Evolutionary conservation across 2,888 invertebrate genomes (phyloP).

Genomic region (Adela reaumurella): DNA sequence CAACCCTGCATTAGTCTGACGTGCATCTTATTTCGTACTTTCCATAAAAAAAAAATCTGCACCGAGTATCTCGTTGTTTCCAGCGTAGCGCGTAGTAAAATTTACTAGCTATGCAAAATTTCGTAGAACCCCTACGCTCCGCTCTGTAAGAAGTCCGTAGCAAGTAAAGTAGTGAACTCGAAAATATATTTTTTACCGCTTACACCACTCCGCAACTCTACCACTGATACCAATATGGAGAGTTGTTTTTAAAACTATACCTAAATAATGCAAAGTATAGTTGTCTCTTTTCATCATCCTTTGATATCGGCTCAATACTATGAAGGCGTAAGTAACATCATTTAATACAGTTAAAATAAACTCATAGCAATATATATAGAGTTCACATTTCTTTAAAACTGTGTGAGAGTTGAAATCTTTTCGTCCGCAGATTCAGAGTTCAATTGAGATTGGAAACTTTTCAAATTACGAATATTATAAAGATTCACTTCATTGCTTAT

Average conservation of each 20-base stretch:
- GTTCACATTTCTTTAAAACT: background rate
- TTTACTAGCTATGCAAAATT: no score
- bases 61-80: no score
- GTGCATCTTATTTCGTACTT: no score
- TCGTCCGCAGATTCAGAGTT: background rate
- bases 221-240: background rate
- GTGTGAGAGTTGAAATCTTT: background rate
- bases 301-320: no score
- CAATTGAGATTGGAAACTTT: slow-evolving; percentile 7
- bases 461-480: slow-evolving; percentile 6
- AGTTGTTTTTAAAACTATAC: background rate
- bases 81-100: no score
- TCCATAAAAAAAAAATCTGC: no score
- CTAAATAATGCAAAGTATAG: slow-evolving; percentile 4
- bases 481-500: slow-evolving; percentile 1
- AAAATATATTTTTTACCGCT: background rate
- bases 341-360: no score
- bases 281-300: slow-evolving; percentile 4
- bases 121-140: background rate
- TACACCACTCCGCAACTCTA: background rate
- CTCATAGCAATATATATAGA: no score
- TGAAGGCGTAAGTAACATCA: no score
- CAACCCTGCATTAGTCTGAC: no score
- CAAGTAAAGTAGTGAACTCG: background rate
- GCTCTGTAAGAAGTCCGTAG: background rate